Conservation (phyloP, 2,113 vertebrate species). For the Chaenocephalus aceratus region DNA sequence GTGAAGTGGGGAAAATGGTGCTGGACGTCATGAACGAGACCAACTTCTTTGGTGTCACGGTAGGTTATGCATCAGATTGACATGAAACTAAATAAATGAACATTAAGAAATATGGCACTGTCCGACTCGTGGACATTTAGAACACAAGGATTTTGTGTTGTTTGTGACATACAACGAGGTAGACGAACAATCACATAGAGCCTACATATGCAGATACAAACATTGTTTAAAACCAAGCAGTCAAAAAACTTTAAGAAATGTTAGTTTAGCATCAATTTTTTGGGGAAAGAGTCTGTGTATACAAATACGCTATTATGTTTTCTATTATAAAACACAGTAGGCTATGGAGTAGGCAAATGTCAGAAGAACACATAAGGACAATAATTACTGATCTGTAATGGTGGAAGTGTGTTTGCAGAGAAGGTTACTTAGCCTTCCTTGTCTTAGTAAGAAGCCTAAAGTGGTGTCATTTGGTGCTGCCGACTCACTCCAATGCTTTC, state of each 20-base stretch:
- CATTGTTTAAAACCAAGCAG: neutral
- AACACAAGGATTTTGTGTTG: too few species aligned
- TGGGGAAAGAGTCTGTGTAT: neutral
- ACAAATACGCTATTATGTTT: neutral
- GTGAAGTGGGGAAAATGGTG: slow-evolving; percentile 94
- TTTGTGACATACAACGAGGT: neutral
- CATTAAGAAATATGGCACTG: neutral
- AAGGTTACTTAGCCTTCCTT: slow-evolving; percentile 32
- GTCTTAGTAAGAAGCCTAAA: slow-evolving; percentile 43
- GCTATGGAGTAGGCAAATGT: slow-evolving; percentile 5
- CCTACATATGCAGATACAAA: neutral
- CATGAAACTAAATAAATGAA: neutral
- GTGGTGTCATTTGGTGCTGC: slow-evolving; percentile 52
- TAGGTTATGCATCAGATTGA: slow-evolving; percentile 77
- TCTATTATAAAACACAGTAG: neutral
- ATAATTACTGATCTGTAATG: slow-evolving; percentile 38
- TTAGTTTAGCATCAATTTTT: neutral
- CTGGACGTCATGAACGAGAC: slow-evolving; percentile 99
- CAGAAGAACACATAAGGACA: slow-evolving; percentile 15
- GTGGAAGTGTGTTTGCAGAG: slow-evolving; percentile 39
- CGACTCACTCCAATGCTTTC: slow-evolving; percentile 56
- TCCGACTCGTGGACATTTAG: too few species aligned
- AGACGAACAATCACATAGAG: neutral
- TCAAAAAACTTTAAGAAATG: neutral
- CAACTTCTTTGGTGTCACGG: slow-evolving; percentile 98